Evolutionary conservation across 1,140 invertebrate genomes (phyloP), one percentile per base, ranked within the genome.

Genomic region (Drosophila arizonae): DNA sequence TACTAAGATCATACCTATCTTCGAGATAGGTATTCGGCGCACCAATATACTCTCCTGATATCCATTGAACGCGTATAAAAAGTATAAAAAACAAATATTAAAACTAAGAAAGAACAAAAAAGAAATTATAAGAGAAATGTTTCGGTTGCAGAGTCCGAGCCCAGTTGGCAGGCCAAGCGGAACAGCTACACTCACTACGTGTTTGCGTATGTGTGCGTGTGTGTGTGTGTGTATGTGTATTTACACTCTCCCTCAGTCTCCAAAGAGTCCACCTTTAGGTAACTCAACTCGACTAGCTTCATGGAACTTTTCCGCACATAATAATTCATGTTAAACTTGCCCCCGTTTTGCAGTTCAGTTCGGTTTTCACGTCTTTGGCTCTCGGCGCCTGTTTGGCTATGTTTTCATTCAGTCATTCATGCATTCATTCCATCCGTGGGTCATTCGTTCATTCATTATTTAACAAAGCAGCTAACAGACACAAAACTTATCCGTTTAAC

Each of bases 321-420:
- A 88, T 88, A 88, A 84, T 80, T 88, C 84, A 88, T 88, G 81
- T 88, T 88, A 88, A 88, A 88, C 79, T 80, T 82, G 51, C 52
- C 73, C 52, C 71, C 68, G 24, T 55, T 50, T 41, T n/a, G 55
- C 21, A 30, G 52, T 21, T 51, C 5, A n/a, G 51, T 21, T 60
- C 55, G 51, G 48, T 48, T 21, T 9, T 17, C n/a, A 15, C 58
- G 45, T 55, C 41, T 66, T 58, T 64, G 36, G 30, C 6, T 30
- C 11, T 68, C 36, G 50, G 30, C 39, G 54, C 11, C 41, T 71
- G 72, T 76, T 65, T 52, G 43, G 62, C 24, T 57, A 46, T 72
- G 67, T 52, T 52, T 64, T 65, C 54, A 60, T 62, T 67, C 77
- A 65, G 46, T 71, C 62, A 64, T 65, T 65, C 64, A 63, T 65